phyloP scores from a whole-genome alignment of 2,888 invertebrate genomes.

The Drosophila putrida region DNA sequence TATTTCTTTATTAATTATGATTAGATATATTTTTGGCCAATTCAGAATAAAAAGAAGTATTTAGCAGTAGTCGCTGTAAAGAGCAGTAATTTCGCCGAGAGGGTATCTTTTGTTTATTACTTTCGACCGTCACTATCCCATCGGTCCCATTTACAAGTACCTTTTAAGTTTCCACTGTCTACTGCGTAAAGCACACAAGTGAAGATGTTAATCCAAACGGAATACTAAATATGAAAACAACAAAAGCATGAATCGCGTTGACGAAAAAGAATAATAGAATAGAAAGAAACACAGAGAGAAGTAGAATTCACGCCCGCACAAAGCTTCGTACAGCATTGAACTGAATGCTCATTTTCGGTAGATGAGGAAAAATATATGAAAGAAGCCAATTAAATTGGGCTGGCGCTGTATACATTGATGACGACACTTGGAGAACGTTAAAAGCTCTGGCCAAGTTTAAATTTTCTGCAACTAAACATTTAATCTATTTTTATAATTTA shows the following conservation, averaged over 20 bases:
- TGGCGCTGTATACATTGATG: slow-evolving; percentile 57
- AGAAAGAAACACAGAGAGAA: slow-evolving; percentile 6
- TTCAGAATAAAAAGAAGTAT: too few relatives aligned
- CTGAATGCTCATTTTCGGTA: slow-evolving; percentile 42
- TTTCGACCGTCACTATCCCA: not conserved
- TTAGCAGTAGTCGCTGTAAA: too few relatives aligned
- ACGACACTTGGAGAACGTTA: slow-evolving; percentile 62
- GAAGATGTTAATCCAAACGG: slow-evolving; percentile 15
- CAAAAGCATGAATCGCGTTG: slow-evolving; percentile 23
- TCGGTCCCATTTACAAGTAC: slow-evolving; percentile 12
- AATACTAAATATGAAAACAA: slow-evolving; percentile 24
- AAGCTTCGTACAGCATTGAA: slow-evolving; percentile 65
- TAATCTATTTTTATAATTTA: slow-evolving; percentile 71
- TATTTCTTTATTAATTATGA: too few relatives aligned
- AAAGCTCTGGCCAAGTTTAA: slow-evolving; percentile 64
- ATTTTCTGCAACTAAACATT: slow-evolving; percentile 76
- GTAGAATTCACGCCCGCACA: slow-evolving; percentile 66
- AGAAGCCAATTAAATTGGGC: slow-evolving; percentile 54
- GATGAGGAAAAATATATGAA: slow-evolving; percentile 30
- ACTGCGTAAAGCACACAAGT: slow-evolving; percentile 7
- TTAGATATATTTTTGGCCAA: too few relatives aligned
- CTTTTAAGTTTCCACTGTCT: slow-evolving; percentile 18
- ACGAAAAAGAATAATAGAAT: slow-evolving; percentile 2
- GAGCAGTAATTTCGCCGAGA: not conserved
- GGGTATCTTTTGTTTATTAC: not conserved